Evolutionary conservation across 2,113 vertebrate genomes (phyloP).

Genomic region (Tapirus terrestris): DNA sequence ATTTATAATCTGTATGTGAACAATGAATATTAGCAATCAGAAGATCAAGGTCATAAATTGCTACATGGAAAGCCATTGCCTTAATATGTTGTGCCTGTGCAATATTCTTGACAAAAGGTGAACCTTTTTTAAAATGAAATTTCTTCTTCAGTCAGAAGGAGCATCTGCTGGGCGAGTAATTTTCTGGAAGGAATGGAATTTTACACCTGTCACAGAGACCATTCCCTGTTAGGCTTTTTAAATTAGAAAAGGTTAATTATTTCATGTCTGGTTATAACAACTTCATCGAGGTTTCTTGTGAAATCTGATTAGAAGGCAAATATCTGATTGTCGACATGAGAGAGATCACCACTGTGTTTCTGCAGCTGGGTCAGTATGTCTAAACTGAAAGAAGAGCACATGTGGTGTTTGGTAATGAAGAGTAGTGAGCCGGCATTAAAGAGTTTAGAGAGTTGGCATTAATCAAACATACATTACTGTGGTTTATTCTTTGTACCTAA

Average conservation of each 20-base stretch:
- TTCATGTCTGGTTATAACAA: constrained; percentile 60
- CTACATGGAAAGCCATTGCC: background rate
- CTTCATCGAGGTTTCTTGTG: constrained; percentile 53
- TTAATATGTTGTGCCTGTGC: background rate
- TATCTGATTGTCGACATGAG: constrained; percentile 48
- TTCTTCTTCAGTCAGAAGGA: constrained; percentile 55
- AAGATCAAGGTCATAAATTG: constrained; percentile 44
- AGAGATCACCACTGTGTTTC: constrained; percentile 45
- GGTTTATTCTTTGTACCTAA: constrained; percentile 43
- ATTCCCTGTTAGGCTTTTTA: constrained; percentile 67
- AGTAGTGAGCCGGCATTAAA: constrained; percentile 38
- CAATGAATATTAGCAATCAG: constrained; percentile 33
- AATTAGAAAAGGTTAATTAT: constrained; percentile 75
- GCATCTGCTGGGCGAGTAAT: constrained; percentile 56
- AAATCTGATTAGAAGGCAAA: constrained; percentile 66
- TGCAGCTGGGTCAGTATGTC: background rate
- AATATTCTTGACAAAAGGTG: constrained; percentile 35
- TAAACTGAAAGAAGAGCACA: constrained; percentile 12
- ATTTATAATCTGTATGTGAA: constrained; percentile 4
- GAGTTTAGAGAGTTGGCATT: constrained; percentile 33
- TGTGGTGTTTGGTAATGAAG: constrained; percentile 56
- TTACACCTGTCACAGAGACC: constrained; percentile 62
- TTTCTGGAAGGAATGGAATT: constrained; percentile 72
- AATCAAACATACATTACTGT: constrained; percentile 27
- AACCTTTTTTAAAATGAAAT: constrained; percentile 44